These are phyloP conservation scores for Flabesymbios commensalis DNA, from an alignment of 2,888 invertebrate genomes.

Conservation along the genomic window DNA sequence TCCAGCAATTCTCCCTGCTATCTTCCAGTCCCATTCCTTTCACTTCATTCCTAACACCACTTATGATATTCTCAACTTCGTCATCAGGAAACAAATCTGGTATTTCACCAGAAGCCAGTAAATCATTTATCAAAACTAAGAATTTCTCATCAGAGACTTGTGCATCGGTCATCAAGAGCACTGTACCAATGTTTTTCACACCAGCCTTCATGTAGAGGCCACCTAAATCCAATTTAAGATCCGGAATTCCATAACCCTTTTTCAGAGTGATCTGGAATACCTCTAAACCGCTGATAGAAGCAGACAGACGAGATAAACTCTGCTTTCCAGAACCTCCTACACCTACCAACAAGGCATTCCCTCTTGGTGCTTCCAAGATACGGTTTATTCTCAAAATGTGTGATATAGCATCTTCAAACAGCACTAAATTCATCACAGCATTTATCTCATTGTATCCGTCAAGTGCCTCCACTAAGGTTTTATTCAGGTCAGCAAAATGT, in stretches of 20 bases:
- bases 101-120: constrained; percentile 93
- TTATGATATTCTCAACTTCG: constrained; percentile 92
- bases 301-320: constrained; percentile 86
- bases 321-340: constrained; percentile 97
- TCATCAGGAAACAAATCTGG: constrained; percentile 95
- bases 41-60: constrained; percentile 70
- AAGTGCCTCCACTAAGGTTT: constrained; percentile 85
- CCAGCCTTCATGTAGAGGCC: constrained; percentile 89
- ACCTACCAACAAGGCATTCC: constrained; percentile 90
- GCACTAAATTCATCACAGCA: constrained; percentile 94
- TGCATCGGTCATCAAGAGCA: constrained; percentile 96
- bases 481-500: constrained; percentile 78
- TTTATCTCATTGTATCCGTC: constrained; percentile 93
- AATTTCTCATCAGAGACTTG: constrained; percentile 96
- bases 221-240: constrained; percentile 84
- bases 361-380: constrained; percentile 91
- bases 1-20: constrained; percentile 95
- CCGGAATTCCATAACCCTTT: constrained; percentile 85
- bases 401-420: constrained; percentile 97
- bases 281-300: constrained; percentile 92
- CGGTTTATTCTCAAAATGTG: constrained; percentile 89
- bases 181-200: constrained; percentile 88
- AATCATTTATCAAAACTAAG: constrained; percentile 91
- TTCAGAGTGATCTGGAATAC: constrained; percentile 86
- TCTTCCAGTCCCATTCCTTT: constrained; percentile 82